Evolutionary conservation across 2,888 invertebrate genomes (phyloP).

Genomic region (Drosophila testacea): DNA sequence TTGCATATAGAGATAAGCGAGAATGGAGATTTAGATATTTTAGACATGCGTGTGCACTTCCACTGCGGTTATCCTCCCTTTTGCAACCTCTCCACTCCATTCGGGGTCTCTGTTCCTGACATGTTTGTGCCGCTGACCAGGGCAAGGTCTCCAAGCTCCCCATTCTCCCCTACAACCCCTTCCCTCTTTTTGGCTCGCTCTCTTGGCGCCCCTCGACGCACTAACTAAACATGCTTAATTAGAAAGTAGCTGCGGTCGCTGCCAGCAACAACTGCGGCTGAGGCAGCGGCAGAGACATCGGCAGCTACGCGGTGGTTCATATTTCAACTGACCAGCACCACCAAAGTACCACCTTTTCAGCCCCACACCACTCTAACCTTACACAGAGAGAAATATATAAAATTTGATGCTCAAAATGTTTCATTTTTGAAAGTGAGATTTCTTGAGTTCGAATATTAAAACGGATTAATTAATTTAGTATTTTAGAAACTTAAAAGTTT

Average conservation of each 20-base stretch:
- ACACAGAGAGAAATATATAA: too few relatives aligned
- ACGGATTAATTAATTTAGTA: too few relatives aligned
- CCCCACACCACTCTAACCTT: background rate
- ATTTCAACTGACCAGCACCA: constrained; percentile 65
- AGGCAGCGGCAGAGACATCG: constrained; percentile 8
- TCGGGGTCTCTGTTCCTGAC: constrained; percentile 62
- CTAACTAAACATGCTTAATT: constrained; percentile 82
- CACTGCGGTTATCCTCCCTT: constrained; percentile 7
- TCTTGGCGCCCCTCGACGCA: constrained; percentile 19
- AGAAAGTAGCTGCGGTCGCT: constrained; percentile 79
- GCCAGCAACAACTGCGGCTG: constrained; percentile 16
- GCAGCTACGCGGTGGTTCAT: constrained; percentile 49
- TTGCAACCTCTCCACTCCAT: constrained; percentile 1
- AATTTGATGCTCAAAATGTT: too few relatives aligned
- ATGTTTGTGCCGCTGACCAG: constrained; percentile 49
- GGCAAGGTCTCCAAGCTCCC: constrained; percentile 27
- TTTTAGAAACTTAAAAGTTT: too few relatives aligned
- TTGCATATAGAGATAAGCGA: constrained; percentile 58
- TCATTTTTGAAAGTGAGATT: too few relatives aligned
- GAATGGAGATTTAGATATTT: constrained; percentile 79
- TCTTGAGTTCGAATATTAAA: too few relatives aligned
- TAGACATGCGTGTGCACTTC: constrained; percentile 73
- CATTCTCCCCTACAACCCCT: background rate
- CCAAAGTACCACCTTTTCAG: background rate
- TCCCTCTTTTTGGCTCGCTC: background rate